Percentiles rank a stretch among this genome's conserved stretches.
Conservation (phyloP, 2,888 invertebrate genomes). For the Baccha elongata region DNA sequence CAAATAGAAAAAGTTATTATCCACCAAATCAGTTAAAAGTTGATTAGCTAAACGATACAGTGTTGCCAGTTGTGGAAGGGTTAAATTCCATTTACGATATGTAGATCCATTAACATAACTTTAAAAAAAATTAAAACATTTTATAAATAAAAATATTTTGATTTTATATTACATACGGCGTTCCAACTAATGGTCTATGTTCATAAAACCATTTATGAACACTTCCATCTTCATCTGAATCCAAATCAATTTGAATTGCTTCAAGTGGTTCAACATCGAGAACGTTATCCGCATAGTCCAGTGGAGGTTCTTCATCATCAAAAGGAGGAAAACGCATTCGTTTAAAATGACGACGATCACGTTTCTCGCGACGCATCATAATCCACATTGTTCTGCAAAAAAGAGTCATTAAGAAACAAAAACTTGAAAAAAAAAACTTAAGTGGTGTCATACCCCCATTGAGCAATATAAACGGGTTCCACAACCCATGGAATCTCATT, state of each 20-base stretch:
- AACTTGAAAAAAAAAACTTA: background rate
- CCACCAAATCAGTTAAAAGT: slow-evolving; percentile 97
- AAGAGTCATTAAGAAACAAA: background rate
- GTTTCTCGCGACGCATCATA: slow-evolving; percentile 99
- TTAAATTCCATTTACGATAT: slow-evolving; percentile 97
- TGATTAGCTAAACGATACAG: slow-evolving; percentile 99
- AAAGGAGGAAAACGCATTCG: slow-evolving; percentile 99
- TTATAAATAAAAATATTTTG: background rate
- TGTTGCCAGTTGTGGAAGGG: slow-evolving; percentile 98
- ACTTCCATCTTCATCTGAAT: slow-evolving; percentile 95
- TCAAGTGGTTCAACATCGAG: slow-evolving; percentile 99
- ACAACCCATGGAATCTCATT: slow-evolving; percentile 99
- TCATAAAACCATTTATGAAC: slow-evolving; percentile 99
- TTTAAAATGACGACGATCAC: slow-evolving; percentile 99
- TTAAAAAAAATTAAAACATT: slow-evolving; percentile 70
- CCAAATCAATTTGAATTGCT: slow-evolving; percentile 99
- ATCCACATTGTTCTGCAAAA: slow-evolving; percentile 97
- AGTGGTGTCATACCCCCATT: slow-evolving; percentile 97
- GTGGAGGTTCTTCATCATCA: slow-evolving; percentile 99
- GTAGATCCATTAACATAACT: slow-evolving; percentile 97
- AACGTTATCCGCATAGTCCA: slow-evolving; percentile 99
- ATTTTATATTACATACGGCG: slow-evolving; percentile 85
- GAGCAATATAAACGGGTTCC: slow-evolving; percentile 99
- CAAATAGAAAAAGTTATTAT: slow-evolving; percentile 99
- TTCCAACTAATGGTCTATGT: slow-evolving; percentile 96